Evolutionary conservation across 2,888 invertebrate species (phyloP).

Genomic region (Platypus cylindrus): DNA sequence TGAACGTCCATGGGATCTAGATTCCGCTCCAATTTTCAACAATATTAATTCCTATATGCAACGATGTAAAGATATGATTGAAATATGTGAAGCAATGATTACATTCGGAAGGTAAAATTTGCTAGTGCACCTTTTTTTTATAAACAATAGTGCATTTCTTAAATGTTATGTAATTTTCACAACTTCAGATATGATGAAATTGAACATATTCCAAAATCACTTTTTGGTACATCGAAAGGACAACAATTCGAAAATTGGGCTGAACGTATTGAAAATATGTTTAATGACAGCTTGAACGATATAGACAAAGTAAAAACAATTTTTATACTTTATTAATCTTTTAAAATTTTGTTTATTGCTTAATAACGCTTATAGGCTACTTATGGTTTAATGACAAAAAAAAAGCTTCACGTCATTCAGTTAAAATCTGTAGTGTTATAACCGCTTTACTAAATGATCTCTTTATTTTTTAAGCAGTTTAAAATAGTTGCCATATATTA

Average conservation of each 20-base stretch:
- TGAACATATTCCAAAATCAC: slow-evolving; percentile 52
- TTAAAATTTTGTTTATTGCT: too few species aligned
- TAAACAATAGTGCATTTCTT: not conserved
- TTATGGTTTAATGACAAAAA: too few species aligned
- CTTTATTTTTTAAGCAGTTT: too few species aligned
- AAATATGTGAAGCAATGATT: slow-evolving; percentile 81
- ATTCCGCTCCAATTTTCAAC: slow-evolving; percentile 70
- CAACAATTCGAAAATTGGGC: slow-evolving; percentile 54
- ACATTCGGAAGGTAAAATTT: slow-evolving; percentile 54
- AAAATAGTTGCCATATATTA: too few species aligned
- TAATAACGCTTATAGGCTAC: too few species aligned
- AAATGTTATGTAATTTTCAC: not conserved
- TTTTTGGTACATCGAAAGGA: slow-evolving; percentile 64
- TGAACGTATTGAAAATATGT: slow-evolving; percentile 60
- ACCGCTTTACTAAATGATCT: too few species aligned
- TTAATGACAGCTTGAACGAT: slow-evolving; percentile 47
- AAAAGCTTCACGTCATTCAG: too few species aligned
- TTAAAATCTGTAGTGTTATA: too few species aligned
- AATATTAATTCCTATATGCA: slow-evolving; percentile 78
- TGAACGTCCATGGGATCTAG: slow-evolving; percentile 55
- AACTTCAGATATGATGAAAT: slow-evolving; percentile 51
- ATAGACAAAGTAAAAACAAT: slow-evolving; percentile 36
- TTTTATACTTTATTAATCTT: too few species aligned
- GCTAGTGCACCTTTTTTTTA: not conserved
- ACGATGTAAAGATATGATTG: slow-evolving; percentile 71